These are phyloP conservation scores for Pangasius djambal DNA, from an alignment of 2,797 vertebrate species.

Conservation along the genomic window DNA sequence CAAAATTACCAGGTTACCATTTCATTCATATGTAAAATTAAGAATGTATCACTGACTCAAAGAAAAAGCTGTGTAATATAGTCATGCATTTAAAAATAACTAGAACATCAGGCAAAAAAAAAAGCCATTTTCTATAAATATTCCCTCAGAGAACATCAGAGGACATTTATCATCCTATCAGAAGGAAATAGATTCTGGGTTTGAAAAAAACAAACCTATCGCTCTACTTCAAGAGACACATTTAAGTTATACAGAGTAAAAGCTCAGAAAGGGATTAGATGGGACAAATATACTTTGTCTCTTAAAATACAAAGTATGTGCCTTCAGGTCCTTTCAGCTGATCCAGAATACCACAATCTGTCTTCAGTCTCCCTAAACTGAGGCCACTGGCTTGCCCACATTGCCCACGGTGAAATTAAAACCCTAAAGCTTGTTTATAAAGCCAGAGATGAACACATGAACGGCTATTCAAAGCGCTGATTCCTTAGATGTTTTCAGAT, in stretches of 20 bases:
- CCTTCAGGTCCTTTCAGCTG: background rate
- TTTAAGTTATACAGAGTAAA: background rate
- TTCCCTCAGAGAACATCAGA: background rate
- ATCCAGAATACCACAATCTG: background rate
- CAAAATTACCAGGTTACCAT: background rate
- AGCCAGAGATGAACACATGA: background rate
- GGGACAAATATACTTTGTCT: background rate
- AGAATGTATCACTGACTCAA: background rate
- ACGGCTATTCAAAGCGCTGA: background rate
- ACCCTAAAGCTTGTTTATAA: background rate
- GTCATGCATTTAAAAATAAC: background rate
- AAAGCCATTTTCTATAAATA: background rate
- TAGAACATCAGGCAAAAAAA: background rate
- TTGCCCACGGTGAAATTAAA: background rate
- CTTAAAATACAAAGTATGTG: background rate
- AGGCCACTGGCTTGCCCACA: background rate
- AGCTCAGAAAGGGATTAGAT: background rate
- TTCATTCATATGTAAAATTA: background rate
- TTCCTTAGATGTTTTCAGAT: background rate
- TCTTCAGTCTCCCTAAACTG: background rate
- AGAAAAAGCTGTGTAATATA: background rate
- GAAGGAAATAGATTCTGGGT: background rate
- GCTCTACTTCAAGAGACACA: background rate
- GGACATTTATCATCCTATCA: slow-evolving; percentile 2
- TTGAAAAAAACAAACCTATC: background rate